Percentiles rank a stretch among this genome's conserved stretches.
Conservation (phyloP, 2,797 vertebrate genomes). For the Falco berigora region DNA sequence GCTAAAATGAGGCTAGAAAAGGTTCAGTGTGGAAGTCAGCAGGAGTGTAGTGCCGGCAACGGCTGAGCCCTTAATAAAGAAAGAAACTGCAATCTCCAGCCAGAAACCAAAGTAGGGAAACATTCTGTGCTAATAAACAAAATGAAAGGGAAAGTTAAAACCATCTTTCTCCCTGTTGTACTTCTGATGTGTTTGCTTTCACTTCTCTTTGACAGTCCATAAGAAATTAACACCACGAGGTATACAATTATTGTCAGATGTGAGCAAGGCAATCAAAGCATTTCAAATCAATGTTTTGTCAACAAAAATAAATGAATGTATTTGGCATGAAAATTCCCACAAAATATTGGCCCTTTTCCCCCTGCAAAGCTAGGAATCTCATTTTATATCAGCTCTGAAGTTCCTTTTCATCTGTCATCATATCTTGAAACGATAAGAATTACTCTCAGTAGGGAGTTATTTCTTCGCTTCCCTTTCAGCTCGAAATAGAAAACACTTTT, state of each 20-base stretch:
- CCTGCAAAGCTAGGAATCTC: slow-evolving; percentile 34
- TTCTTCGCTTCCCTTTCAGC: neutral
- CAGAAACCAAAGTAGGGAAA: slow-evolving; percentile 9
- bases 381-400: slow-evolving; percentile 53
- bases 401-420: slow-evolving; percentile 51
- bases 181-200: slow-evolving; percentile 33
- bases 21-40: neutral
- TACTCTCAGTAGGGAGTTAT: slow-evolving; percentile 57
- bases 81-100: slow-evolving; percentile 18
- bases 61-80: neutral
- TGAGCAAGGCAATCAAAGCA: slow-evolving; percentile 34
- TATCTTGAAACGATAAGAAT: slow-evolving; percentile 51
- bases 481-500: slow-evolving; percentile 9
- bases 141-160: slow-evolving; percentile 39
- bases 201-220: slow-evolving; percentile 25
- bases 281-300: slow-evolving; percentile 40
- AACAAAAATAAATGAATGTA: slow-evolving; percentile 16
- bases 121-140: slow-evolving; percentile 24
- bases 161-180: neutral
- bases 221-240: slow-evolving; percentile 23
- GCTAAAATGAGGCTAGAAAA: slow-evolving; percentile 17
- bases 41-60: neutral
- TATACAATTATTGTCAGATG: slow-evolving; percentile 16
- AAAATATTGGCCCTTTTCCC: slow-evolving; percentile 11
- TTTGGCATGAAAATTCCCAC: slow-evolving; percentile 20